Evolutionary conservation across 1,140 invertebrate genomes (phyloP).

Genomic region (Rhopalosiphum maidis): DNA sequence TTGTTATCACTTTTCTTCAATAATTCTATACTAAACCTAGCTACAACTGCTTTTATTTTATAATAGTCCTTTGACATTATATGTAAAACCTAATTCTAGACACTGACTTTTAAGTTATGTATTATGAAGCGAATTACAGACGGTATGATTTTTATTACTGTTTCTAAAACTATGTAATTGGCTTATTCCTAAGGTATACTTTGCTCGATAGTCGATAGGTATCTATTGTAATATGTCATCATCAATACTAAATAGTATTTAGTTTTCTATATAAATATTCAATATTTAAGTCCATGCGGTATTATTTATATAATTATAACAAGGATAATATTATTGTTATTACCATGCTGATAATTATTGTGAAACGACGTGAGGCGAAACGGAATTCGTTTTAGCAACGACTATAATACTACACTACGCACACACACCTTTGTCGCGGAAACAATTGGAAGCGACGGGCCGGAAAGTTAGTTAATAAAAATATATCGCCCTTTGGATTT

Average conservation of each 20-base stretch:
- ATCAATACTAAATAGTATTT: not conserved
- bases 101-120: not conserved
- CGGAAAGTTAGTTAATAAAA: constrained; percentile 49
- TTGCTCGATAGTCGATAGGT: not conserved
- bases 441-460: constrained; percentile 41
- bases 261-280: not conserved
- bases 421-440: constrained; percentile 5
- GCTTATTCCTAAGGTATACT: not conserved
- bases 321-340: not conserved
- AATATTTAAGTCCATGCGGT: not conserved
- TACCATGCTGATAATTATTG: not conserved
- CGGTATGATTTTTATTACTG: not conserved
- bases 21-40: not conserved
- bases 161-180: not conserved
- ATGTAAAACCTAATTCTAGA: not conserved
- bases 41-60: not conserved
- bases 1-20: not conserved
- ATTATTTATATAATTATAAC: not conserved
- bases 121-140: not conserved
- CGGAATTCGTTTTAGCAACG: not conserved
- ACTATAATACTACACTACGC: not conserved
- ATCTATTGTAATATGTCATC: not conserved
- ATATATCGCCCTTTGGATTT: constrained; percentile 31
- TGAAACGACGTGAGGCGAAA: not conserved
- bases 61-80: not conserved